Evolutionary conservation across 2,113 vertebrate genomes (phyloP).

Genomic region (Leucopsar rothschildi): DNA sequence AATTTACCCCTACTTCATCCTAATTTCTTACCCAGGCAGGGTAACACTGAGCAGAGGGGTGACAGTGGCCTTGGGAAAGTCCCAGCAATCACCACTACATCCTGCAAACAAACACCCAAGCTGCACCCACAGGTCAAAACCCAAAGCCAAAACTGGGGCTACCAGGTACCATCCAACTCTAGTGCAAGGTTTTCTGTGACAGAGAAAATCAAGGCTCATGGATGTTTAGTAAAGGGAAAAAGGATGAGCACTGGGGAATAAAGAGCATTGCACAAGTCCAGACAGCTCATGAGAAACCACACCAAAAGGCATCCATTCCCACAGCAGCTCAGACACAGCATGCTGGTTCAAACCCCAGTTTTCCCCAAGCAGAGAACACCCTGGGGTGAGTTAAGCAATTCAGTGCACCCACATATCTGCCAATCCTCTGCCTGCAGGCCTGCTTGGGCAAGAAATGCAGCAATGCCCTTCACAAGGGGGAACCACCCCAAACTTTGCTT

Average conservation of each 20-base stretch:
- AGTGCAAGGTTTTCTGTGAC: neutral
- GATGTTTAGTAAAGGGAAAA: neutral
- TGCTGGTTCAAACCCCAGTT: fast-evolving
- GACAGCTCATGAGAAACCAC: neutral
- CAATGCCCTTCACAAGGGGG: neutral
- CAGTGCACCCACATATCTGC: fast-evolving
- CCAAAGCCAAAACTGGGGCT: neutral
- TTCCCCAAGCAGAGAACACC: neutral
- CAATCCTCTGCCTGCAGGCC: neutral
- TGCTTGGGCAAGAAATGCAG: neutral
- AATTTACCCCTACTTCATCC: neutral
- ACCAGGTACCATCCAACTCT: neutral
- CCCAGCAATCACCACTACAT: neutral
- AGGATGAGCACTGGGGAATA: neutral
- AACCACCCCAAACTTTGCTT: neutral
- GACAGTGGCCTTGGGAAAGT: neutral
- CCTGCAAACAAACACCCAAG: neutral
- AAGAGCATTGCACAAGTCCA: neutral
- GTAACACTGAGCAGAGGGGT: neutral
- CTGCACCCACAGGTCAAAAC: neutral
- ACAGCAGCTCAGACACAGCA: neutral
- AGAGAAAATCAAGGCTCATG: neutral
- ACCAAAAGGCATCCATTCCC: neutral
- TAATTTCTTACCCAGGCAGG: neutral
- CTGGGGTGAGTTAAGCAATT: neutral